Evolutionary conservation across 2,888 invertebrate species (phyloP).

Genomic region (Lingula anatina): DNA sequence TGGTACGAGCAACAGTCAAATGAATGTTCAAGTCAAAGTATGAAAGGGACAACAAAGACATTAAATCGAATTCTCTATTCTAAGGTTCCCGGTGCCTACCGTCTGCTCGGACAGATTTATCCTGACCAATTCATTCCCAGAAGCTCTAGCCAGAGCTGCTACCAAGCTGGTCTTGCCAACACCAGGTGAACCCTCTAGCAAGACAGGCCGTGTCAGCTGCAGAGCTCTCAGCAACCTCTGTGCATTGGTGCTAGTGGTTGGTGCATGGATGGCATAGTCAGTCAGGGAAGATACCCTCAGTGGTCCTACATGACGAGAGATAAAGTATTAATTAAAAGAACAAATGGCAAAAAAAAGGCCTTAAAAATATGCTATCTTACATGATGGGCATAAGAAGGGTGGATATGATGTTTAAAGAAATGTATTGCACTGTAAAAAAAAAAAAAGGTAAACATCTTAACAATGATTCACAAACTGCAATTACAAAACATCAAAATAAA

Average conservation of each 20-base stretch:
- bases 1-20: too few relatives aligned
- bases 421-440: too few relatives aligned
- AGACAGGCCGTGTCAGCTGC: constrained; percentile 76
- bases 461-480: too few relatives aligned
- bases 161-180: constrained; percentile 97
- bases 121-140: constrained; percentile 78
- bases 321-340: too few relatives aligned
- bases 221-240: constrained; percentile 80
- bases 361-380: too few relatives aligned
- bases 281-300: not conserved
- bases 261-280: constrained; percentile 46
- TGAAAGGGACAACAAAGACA: not conserved
- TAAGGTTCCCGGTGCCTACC: constrained; percentile 55
- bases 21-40: not conserved
- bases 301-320: too few relatives aligned
- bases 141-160: constrained; percentile 76
- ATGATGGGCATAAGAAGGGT: too few relatives aligned
- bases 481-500: too few relatives aligned
- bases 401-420: too few relatives aligned
- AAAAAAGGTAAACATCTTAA: too few relatives aligned
- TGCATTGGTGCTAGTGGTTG: constrained; percentile 65
- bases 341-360: too few relatives aligned
- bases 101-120: constrained; percentile 99
- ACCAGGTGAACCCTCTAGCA: constrained; percentile 91
- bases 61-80: not conserved